A percentile compares a stretch with the other conserved stretches of the same genome.
Conservation (phyloP, 1,140 invertebrate species). For the Phenacoccus solenopsis region DNA sequence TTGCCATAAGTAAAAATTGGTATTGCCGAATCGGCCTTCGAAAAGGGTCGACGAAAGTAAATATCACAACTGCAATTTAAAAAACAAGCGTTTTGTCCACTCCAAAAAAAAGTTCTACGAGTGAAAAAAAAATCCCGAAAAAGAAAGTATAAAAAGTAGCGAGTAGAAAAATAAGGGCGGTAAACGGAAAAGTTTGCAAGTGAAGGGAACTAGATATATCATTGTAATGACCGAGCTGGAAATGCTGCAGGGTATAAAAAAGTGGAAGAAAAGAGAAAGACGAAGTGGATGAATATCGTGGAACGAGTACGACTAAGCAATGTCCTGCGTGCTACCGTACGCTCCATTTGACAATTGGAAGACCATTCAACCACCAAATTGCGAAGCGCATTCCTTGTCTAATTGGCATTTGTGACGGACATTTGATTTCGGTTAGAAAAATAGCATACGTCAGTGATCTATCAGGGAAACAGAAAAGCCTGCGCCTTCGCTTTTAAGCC, state of each 20-base stretch:
- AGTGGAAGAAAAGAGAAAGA: not conserved
- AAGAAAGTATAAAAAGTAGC: slow-evolving; percentile 3
- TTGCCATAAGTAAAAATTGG: not conserved
- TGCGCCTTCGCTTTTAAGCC: not conserved
- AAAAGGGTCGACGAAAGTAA: slow-evolving; percentile 14
- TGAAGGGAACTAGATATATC: slow-evolving; percentile 12
- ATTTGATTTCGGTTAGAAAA: slow-evolving; percentile 12
- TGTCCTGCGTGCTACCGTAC: slow-evolving; percentile 10
- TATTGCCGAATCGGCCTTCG: not conserved
- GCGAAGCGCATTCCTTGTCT: slow-evolving; percentile 13
- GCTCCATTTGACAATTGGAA: slow-evolving; percentile 6
- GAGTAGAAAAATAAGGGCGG: slow-evolving; percentile 8
- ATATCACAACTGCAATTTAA: slow-evolving; percentile 9
- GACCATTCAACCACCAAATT: slow-evolving; percentile 17
- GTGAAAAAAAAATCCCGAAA: not conserved
- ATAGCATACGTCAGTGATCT: slow-evolving; percentile 14
- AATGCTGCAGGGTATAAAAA: not conserved
- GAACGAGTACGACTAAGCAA: not conserved
- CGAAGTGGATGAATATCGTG: not conserved
- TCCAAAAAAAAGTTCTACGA: slow-evolving; percentile 5
- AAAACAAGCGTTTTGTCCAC: slow-evolving; percentile 10
- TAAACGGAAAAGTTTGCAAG: slow-evolving; percentile 11
- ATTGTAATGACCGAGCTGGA: slow-evolving; percentile 4
- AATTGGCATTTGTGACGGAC: slow-evolving; percentile 17
- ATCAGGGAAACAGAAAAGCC: not conserved